These are phyloP conservation scores for Sepiola atlantica DNA, from an alignment of 2,888 invertebrate species.

Conservation along the genomic window DNA sequence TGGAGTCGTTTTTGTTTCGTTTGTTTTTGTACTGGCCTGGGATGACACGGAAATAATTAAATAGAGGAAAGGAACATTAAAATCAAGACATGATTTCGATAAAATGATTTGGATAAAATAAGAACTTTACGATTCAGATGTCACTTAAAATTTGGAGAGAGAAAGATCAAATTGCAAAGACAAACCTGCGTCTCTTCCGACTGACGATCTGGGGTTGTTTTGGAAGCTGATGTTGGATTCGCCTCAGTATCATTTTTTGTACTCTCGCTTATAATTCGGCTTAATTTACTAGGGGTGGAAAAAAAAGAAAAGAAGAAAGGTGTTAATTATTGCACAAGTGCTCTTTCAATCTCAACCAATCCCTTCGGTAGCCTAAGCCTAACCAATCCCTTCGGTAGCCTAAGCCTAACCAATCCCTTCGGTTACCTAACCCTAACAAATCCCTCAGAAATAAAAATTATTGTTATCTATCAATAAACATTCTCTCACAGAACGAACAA, in stretches of 20 bases:
- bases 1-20: neutral
- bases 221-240: neutral
- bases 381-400: too few relatives aligned
- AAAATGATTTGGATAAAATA: neutral
- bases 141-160: too few relatives aligned
- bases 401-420: too few relatives aligned
- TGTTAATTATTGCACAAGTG: neutral
- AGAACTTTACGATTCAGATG: too few relatives aligned
- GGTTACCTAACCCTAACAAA: too few relatives aligned
- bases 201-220: neutral
- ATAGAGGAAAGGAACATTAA: neutral
- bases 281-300: neutral
- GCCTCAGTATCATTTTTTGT: neutral
- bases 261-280: neutral
- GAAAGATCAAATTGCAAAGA: neutral
- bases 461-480: too few relatives aligned
- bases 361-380: too few relatives aligned
- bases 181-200: neutral
- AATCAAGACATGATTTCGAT: neutral
- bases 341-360: too few relatives aligned
- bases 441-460: too few relatives aligned
- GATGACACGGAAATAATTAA: neutral
- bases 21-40: neutral
- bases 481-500: too few relatives aligned
- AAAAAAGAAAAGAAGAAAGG: neutral